Evolutionary conservation across 2,113 vertebrate species (phyloP), one percentile per base, ranked within the genome.

Genomic region (Perca schrenkii): DNA sequence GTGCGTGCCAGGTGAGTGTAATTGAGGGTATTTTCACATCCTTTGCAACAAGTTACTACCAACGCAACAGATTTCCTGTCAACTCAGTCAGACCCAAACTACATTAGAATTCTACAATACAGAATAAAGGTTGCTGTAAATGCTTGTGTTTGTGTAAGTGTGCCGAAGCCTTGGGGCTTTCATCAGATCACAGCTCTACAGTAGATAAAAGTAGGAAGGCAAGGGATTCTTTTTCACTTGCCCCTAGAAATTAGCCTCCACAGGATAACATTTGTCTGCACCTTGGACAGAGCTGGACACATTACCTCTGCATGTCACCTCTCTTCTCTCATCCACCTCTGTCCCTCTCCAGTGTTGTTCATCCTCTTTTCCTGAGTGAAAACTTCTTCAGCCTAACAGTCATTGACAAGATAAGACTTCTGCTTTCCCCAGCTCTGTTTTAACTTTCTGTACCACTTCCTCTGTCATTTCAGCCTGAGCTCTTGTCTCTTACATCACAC

Each of bases 31-130:
- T 86, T 93, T 87, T 91, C 80, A 91, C 89, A 90, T 91, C 89
- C 88, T 88, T 74, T 89, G 85, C 82, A 87, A 76, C 63, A 67
- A 79, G 71, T 77, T 74, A 80, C 79, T 80, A 74, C 22, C 57
- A 79, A 88, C 72, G 81, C 82, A 88, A 86, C 82, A 22, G 83
- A 88, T 86, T 93, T 93, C 89, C 92, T 92, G 90, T 88, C 86
- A 74, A 21, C 57, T 50, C 69, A 60, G 53, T 36, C 40, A 86
- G 28, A 79, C 8, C 36, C 50, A 57, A 54, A 63, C 50, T 17
- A 72, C 54, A 81, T 73, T 57, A 66, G 31, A 73, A 69, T 53
- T 36, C 46, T 67, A 60, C 66, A 77, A 67, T 68, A 63, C 60
- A 64, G 36, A 86, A 83, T 64, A 74, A 80, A 52, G 65, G 60